phyloP scores from a whole-genome alignment of 2,113 vertebrate genomes.

The Isichthys henryi region DNA sequence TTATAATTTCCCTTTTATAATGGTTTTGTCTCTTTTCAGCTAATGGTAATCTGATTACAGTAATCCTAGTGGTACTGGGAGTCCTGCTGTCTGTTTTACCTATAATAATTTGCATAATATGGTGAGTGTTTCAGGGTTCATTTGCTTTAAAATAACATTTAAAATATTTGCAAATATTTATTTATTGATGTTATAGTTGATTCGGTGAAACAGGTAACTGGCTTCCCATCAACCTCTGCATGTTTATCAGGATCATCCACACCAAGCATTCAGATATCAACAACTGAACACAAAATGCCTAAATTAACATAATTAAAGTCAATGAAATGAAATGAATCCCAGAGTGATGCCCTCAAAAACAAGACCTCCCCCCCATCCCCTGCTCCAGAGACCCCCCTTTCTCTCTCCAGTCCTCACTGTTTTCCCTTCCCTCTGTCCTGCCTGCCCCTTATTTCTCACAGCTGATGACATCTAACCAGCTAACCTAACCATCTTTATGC shows the following conservation, averaged over 20 bases:
- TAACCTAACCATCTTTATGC: background rate
- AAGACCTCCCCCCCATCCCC: background rate
- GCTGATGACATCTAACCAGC: background rate
- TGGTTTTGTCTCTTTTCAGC: background rate
- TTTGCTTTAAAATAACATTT: background rate
- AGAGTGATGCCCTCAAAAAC: background rate
- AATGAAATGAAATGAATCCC: background rate
- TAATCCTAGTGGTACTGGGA: background rate
- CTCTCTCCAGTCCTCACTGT: background rate
- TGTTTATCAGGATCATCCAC: background rate
- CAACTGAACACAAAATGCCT: background rate
- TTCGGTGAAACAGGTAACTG: background rate
- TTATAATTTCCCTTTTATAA: background rate
- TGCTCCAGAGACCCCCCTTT: background rate
- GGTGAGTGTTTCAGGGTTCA: background rate
- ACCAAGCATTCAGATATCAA: background rate
- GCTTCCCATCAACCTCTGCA: background rate
- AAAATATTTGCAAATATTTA: background rate
- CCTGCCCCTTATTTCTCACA: background rate
- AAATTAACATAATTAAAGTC: background rate
- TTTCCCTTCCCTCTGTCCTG: background rate
- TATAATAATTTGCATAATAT: background rate
- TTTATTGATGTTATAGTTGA: background rate
- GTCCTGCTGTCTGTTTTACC: background rate
- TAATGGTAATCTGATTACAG: background rate